Evolutionary conservation across 2,797 vertebrate species (phyloP).

Genomic region (Okamejei kenojei): DNA sequence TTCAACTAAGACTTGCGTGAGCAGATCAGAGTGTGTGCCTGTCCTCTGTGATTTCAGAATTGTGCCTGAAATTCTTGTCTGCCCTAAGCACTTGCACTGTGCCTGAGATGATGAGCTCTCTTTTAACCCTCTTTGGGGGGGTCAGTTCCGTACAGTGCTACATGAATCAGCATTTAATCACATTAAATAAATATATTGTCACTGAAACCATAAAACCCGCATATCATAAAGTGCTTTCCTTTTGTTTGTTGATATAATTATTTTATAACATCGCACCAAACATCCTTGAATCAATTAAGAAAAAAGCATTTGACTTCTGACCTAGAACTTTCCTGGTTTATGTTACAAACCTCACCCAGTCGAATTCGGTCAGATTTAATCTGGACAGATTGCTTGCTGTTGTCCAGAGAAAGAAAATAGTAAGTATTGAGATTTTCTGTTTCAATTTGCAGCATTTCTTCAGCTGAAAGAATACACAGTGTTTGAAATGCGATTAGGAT

Average conservation of each 20-base stretch:
- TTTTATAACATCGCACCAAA: not conserved
- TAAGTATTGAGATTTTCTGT: not conserved
- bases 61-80: slow-evolving; percentile 11
- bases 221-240: not conserved
- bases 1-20: slow-evolving; percentile 19
- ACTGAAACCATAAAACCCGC: not conserved
- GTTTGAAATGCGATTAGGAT: not conserved
- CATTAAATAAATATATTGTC: not conserved
- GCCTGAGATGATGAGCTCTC: not conserved
- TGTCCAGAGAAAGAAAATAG: not conserved
- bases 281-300: not conserved
- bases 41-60: slow-evolving; percentile 28
- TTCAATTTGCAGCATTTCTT: not conserved
- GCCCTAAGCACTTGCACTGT: not conserved
- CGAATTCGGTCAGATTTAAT: not conserved
- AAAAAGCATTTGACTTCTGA: not conserved
- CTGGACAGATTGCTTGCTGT: not conserved
- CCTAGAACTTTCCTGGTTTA: not conserved
- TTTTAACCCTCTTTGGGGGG: not conserved
- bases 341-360: not conserved
- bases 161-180: not conserved
- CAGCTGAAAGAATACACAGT: not conserved
- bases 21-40: slow-evolving; percentile 33
- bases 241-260: not conserved
- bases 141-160: not conserved